A percentile compares a stretch with the other conserved stretches of the same genome.
Conservation (phyloP, 2,797 vertebrate genomes). For the Yasuhikotakia modesta region DNA sequence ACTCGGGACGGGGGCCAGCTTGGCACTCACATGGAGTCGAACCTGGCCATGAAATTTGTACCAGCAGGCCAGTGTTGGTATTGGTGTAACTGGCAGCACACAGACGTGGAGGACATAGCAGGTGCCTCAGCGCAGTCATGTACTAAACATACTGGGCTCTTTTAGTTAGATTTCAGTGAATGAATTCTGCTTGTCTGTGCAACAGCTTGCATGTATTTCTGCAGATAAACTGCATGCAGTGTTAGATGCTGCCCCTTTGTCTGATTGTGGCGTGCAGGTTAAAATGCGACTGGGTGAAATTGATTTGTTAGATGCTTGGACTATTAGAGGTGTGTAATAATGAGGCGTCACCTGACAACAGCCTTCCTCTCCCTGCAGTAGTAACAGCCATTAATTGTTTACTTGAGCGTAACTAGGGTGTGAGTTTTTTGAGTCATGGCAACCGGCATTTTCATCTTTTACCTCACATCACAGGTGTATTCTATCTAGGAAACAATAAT, state of each 20-base stretch:
- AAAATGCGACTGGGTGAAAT: not conserved
- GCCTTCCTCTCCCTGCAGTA: not conserved
- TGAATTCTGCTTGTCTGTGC: not conserved
- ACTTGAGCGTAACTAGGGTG: not conserved
- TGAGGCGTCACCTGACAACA: not conserved
- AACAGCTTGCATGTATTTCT: not conserved
- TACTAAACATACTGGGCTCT: not conserved
- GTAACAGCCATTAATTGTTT: not conserved
- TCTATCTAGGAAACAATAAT: not conserved
- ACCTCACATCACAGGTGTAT: not conserved
- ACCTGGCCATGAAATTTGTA: not conserved
- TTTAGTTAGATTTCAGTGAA: conserved; percentile 7
- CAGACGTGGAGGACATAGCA: not conserved
- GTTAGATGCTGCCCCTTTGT: not conserved
- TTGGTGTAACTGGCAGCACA: not conserved
- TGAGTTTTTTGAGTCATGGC: not conserved
- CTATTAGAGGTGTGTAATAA: not conserved
- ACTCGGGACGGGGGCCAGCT: not conserved
- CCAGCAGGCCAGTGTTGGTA: not conserved
- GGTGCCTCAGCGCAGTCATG: not conserved
- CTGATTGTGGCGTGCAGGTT: not conserved
- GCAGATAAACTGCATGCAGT: not conserved
- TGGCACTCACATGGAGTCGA: not conserved
- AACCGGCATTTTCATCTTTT: not conserved
- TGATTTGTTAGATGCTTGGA: not conserved